A percentile compares a stretch with the other conserved stretches of the same genome.
These are phyloP conservation scores for Drosophila varians DNA, from an alignment of 1,140 invertebrate genomes.

Conservation along the genomic window DNA sequence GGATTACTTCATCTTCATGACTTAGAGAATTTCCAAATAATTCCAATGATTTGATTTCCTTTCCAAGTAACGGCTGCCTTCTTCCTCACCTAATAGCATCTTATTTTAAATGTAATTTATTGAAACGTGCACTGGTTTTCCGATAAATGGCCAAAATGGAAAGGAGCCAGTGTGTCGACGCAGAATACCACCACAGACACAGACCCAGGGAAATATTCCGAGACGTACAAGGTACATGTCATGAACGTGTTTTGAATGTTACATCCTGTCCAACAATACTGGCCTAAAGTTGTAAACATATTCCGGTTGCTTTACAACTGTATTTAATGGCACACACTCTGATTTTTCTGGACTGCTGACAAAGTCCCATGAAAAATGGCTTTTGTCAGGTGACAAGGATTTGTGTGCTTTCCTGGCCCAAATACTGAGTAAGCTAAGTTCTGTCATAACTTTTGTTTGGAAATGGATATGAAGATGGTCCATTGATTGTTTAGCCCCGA, in stretches of 20 bases:
- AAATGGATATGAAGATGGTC: constrained; percentile 2
- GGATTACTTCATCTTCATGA: no score
- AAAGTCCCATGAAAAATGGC: not conserved
- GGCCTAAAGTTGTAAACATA: constrained; percentile 42
- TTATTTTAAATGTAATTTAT: constrained; percentile 66
- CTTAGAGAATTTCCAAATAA: no score
- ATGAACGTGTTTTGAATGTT: constrained; percentile 63
- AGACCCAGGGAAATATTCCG: not conserved
- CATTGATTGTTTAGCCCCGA: constrained; percentile 34
- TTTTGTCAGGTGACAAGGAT: constrained; percentile 15
- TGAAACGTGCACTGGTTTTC: constrained; percentile 56
- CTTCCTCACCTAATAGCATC: constrained; percentile 6
- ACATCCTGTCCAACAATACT: constrained; percentile 14
- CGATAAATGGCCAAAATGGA: constrained; percentile 21
- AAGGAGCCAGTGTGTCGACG: constrained; percentile 48
- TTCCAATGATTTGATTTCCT: no score
- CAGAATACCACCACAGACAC: constrained; percentile 30
- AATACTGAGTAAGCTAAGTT: constrained; percentile 23
- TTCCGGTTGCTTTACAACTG: constrained; percentile 48
- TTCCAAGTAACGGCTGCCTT: not conserved
- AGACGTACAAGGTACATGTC: constrained; percentile 32
- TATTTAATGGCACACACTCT: constrained; percentile 43
- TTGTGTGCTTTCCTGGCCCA: not conserved
- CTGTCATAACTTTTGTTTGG: constrained; percentile 53
- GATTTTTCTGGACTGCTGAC: constrained; percentile 14